A percentile compares a stretch with the other conserved stretches of the same genome.
These are phyloP conservation scores for Nephotettix cincticeps DNA, from an alignment of 1,140 invertebrate species.

Conservation along the genomic window DNA sequence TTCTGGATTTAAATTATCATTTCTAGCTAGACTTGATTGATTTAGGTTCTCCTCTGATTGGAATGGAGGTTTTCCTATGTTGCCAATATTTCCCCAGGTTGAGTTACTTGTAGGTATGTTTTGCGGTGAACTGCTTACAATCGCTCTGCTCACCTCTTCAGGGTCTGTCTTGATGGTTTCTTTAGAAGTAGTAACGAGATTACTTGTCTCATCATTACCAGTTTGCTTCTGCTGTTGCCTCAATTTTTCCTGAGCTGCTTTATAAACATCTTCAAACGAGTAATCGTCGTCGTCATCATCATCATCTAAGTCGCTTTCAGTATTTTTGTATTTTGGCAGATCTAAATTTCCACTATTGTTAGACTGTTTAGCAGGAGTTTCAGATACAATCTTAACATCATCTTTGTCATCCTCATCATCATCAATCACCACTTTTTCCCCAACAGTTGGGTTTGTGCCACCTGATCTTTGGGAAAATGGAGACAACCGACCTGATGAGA, in stretches of 20 bases:
- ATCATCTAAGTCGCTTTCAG: constrained; percentile 32
- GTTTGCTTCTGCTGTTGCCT: constrained; percentile 49
- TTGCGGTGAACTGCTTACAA: too few species aligned
- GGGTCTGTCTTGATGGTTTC: too few species aligned
- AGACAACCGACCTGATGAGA: constrained; percentile 44
- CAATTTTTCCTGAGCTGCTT: constrained; percentile 60
- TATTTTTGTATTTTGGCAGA: not conserved
- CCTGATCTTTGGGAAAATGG: constrained; percentile 49
- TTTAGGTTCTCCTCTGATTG: too few species aligned
- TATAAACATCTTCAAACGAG: constrained; percentile 65
- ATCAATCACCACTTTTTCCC: constrained; percentile 39
- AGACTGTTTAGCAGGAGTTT: not conserved
- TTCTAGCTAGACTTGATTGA: too few species aligned
- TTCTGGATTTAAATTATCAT: too few species aligned
- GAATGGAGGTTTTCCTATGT: too few species aligned
- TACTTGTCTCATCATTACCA: constrained; percentile 43
- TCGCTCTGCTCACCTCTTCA: too few species aligned
- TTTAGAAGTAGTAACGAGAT: not conserved
- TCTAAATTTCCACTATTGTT: constrained; percentile 41
- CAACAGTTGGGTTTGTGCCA: constrained; percentile 51
- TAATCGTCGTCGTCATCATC: constrained; percentile 68
- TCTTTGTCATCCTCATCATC: constrained; percentile 46
- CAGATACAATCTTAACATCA: not conserved
- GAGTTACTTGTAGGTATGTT: too few species aligned
- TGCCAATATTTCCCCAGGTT: too few species aligned